Base-by-base conservation (phyloP, 2,113 vertebrate species). In the Hucho hucho region DNA sequence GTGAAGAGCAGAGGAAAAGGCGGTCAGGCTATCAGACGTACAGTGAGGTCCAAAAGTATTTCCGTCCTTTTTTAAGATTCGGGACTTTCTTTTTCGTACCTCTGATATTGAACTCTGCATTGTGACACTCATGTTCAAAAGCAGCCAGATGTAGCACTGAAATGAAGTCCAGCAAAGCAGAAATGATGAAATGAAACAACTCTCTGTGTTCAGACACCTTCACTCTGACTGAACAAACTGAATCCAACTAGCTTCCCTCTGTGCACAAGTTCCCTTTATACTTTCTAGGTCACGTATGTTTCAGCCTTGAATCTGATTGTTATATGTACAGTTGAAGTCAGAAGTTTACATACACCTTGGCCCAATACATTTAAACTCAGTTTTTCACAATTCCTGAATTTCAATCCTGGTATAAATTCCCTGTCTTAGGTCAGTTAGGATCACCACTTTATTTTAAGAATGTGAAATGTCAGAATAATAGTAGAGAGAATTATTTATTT, bases 221-320 rank as follows among this genome's bases (percentile, higher is more conserved):
- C 49, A 37, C 70, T 22, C 28, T 16, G 37, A 22, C 25, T 7
- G 20, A n/a, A n/a, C n/a, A 0, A 61, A n/a, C 58, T 61, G 24
- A n/a, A 61, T 22, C 9, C 22, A 61, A 14, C 18, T 32, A 28
- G 26, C 26, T 24, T 14, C 56, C 56, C 13, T 47, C 64, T 29
- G 16, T 6, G 28, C 28, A 67, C 20, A 61, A 61, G 3, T 37
- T 18, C 64, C 64, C 28, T 32, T 67, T n/a, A 4, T 3, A 1
- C 26, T 67, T 32, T 32, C 28, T 67, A 67, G 26, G 64, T 29
- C 64, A 64, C 64, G 79, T 61, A 61, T 2, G 29, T 28, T 80
- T 61, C 58, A 61, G 58, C 18, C 20, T 61, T 61, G 58, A 61
- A 24, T 22, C n/a, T 0, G 5, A 22, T 53, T 24, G 5, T n/a